phyloP scores from a whole-genome alignment of 35 echinoderm and acorn worm genomes.

The Ophioderma brevispina region DNA sequence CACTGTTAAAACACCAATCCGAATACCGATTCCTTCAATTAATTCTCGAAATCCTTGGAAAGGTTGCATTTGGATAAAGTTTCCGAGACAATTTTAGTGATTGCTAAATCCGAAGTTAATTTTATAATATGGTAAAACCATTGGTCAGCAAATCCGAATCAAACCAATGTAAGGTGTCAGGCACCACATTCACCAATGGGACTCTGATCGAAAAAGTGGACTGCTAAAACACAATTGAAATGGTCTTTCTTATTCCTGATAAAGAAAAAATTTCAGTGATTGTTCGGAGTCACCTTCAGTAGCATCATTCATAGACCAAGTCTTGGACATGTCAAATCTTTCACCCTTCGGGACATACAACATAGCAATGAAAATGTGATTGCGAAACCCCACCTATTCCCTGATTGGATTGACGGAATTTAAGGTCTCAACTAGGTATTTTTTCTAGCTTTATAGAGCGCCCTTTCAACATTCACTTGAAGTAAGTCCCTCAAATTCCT shows the following conservation, averaged over 20 bases:
- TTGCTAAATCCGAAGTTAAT: slow-evolving; percentile 10
- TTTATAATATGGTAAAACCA: slow-evolving; percentile 31
- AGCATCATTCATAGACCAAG: slow-evolving; percentile 64
- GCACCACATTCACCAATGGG: slow-evolving; percentile 21
- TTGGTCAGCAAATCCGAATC: slow-evolving; percentile 53
- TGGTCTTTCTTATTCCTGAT: neutral
- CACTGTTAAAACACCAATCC: slow-evolving; percentile 23
- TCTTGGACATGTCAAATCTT: slow-evolving; percentile 58
- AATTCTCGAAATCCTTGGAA: slow-evolving; percentile 22
- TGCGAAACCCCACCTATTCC: slow-evolving; percentile 52
- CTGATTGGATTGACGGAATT: slow-evolving; percentile 61
- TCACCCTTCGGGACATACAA: slow-evolving; percentile 43
- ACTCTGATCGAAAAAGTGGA: slow-evolving; percentile 27
- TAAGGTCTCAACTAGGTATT: slow-evolving; percentile 66
- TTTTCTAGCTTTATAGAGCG: slow-evolving; percentile 54
- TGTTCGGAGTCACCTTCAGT: no score
- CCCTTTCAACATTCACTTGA: slow-evolving; percentile 17
- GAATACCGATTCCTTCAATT: slow-evolving; percentile 13
- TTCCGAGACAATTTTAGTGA: slow-evolving; percentile 5
- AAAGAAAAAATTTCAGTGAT: no score
- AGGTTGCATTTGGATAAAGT: neutral
- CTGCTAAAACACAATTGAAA: slow-evolving; percentile 38
- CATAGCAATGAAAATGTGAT: slow-evolving; percentile 58
- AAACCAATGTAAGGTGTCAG: slow-evolving; percentile 54
- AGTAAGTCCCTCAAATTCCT: slow-evolving; percentile 49